Percentiles rank a stretch among this genome's conserved stretches.
These are phyloP conservation scores for Lepidurus apus DNA, from an alignment of 1,140 invertebrate genomes.

Conservation along the genomic window DNA sequence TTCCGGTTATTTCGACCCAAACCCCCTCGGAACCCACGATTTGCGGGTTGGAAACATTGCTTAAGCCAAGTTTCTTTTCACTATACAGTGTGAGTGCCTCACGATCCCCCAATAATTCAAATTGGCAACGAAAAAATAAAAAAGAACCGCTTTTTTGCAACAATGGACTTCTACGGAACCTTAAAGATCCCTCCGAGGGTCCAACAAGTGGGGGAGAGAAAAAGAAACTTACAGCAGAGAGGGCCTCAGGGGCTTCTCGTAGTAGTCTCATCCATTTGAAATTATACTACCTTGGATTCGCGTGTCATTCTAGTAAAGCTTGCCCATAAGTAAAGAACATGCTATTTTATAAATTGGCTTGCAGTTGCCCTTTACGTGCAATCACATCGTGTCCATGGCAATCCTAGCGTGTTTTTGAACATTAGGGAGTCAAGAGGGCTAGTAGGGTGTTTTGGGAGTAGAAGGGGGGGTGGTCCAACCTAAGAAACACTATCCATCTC, in stretches of 20 bases:
- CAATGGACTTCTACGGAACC: no score
- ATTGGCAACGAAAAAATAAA: no score
- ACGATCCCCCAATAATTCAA: no score
- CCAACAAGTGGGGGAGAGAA: no score
- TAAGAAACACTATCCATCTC: no score
- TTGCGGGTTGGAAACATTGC: not conserved
- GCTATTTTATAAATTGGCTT: not conserved
- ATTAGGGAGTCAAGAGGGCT: not conserved
- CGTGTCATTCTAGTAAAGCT: not conserved
- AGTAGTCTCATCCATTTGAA: not conserved
- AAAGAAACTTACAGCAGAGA: no score
- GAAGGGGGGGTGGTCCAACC: not conserved
- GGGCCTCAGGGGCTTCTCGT: no score
- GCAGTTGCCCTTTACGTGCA: not conserved
- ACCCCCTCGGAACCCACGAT: not conserved
- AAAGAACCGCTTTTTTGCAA: no score
- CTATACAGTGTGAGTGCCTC: not conserved
- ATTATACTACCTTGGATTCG: not conserved
- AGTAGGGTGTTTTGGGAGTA: not conserved
- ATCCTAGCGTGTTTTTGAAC: not conserved
- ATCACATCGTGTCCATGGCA: conserved; percentile 17
- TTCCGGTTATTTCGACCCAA: not conserved
- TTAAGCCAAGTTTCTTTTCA: not conserved
- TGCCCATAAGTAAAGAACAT: not conserved
- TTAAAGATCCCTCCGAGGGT: no score